Conservation (phyloP, 2,888 invertebrate species). For the Monopis laevigella region DNA sequence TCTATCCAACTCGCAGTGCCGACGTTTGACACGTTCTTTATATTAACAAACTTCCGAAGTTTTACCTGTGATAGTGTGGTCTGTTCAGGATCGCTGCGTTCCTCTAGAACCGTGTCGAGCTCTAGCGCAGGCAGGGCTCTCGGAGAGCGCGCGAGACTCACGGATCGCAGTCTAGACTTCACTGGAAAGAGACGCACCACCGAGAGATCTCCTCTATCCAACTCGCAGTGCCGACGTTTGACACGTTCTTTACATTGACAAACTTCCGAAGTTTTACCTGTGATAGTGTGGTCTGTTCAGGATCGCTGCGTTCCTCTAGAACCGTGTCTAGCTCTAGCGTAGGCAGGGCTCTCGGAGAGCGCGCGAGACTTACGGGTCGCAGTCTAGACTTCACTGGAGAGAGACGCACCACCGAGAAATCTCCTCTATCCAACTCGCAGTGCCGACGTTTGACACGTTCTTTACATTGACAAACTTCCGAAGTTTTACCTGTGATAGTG, state of each 20-base stretch:
- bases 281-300: conserved; percentile 71
- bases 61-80: conserved; percentile 61
- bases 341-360: conserved; percentile 78
- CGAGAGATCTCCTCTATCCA: conserved; percentile 84
- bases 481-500: conserved; percentile 48
- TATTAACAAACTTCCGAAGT: not conserved
- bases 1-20: conserved; percentile 86
- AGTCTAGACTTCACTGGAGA: conserved; percentile 46
- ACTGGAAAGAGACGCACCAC: conserved; percentile 73
- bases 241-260: conserved; percentile 64
- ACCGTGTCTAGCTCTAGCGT: conserved; percentile 85
- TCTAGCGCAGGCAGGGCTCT: conserved; percentile 81
- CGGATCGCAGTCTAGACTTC: conserved; percentile 39
- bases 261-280: conserved; percentile 35
- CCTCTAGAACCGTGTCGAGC: conserved; percentile 85
- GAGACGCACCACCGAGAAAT: conserved; percentile 80
- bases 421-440: conserved; percentile 84
- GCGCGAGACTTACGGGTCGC: conserved; percentile 47
- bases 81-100: conserved; percentile 82
- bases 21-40: too few species aligned
- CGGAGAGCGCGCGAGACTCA: conserved; percentile 66
- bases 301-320: conserved; percentile 83
- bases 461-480: not conserved
- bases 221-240: conserved; percentile 80
- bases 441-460: conserved; percentile 81